phyloP scores from a whole-genome alignment of 2,113 vertebrate species.

The Prionailurus bengalensis region DNA sequence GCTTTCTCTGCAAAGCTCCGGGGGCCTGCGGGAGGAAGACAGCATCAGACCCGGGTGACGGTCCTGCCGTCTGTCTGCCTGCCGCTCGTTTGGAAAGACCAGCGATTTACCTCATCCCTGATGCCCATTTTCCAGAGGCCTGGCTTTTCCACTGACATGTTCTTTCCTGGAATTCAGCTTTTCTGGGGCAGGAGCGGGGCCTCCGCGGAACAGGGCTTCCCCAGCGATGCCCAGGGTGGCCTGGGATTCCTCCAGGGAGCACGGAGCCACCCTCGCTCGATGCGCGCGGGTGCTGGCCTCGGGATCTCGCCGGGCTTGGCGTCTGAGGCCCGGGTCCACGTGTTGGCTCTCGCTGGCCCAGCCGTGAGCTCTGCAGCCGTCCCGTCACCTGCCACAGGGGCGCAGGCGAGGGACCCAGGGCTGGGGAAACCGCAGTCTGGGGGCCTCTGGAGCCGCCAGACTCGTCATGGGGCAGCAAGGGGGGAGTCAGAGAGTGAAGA shows the following conservation, averaged over 20 bases:
- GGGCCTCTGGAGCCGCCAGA: fast-evolving
- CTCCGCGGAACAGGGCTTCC: background rate
- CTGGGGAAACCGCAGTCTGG: background rate
- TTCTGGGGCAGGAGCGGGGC: background rate
- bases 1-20: background rate
- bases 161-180: constrained; percentile 43
- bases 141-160: constrained; percentile 24
- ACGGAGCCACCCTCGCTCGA: fast-evolving
- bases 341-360: fast-evolving
- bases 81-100: background rate
- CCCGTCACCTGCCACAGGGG: background rate
- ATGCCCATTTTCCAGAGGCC: background rate
- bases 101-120: background rate
- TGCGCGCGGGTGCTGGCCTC: fast-evolving
- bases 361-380: background rate
- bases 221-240: fast-evolving
- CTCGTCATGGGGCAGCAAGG: fast-evolving
- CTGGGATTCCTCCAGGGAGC: background rate
- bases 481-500: no score
- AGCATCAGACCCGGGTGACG: background rate
- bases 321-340: background rate
- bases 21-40: background rate
- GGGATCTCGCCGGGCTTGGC: fast-evolving
- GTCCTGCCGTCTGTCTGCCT: background rate
- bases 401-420: fast-evolving